phyloP scores from a whole-genome alignment of 2,888 invertebrate genomes.

The Saturnia pavonia region DNA sequence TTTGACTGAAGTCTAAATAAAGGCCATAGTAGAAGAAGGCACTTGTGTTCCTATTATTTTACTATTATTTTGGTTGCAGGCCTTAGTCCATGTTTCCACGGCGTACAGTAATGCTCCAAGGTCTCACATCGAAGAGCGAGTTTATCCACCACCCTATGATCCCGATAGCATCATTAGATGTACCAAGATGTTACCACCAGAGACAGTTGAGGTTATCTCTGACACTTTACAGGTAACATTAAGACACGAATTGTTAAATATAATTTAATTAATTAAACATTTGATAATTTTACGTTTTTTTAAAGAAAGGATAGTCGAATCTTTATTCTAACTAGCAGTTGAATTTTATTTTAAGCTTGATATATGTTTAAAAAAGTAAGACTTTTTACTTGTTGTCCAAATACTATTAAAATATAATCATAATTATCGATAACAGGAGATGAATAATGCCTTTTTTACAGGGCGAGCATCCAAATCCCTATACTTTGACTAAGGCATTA shows the following conservation, averaged over 20 bases:
- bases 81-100: conserved; percentile 95
- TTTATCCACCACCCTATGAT: conserved; percentile 88
- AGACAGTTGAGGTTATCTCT: conserved; percentile 81
- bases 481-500: conserved; percentile 96
- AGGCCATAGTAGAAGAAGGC: background rate
- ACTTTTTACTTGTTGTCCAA: too few species aligned
- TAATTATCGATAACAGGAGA: background rate
- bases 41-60: background rate
- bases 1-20: too few species aligned
- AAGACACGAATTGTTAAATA: background rate
- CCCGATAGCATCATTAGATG: conserved; percentile 84
- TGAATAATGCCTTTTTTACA: conserved; percentile 37
- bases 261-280: background rate
- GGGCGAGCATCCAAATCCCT: conserved; percentile 96
- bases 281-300: too few species aligned
- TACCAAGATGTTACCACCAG: conserved; percentile 82
- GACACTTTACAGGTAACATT: conserved; percentile 78
- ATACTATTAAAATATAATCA: too few species aligned
- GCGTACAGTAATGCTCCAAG: conserved; percentile 97
- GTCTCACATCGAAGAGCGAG: conserved; percentile 88
- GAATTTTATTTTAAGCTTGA: too few species aligned
- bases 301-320: too few species aligned
- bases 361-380: too few species aligned
- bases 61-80: conserved; percentile 56
- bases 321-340: too few species aligned